Base-by-base conservation (phyloP, 2,797 vertebrate genomes). In the Syndactyla subalaris region DNA sequence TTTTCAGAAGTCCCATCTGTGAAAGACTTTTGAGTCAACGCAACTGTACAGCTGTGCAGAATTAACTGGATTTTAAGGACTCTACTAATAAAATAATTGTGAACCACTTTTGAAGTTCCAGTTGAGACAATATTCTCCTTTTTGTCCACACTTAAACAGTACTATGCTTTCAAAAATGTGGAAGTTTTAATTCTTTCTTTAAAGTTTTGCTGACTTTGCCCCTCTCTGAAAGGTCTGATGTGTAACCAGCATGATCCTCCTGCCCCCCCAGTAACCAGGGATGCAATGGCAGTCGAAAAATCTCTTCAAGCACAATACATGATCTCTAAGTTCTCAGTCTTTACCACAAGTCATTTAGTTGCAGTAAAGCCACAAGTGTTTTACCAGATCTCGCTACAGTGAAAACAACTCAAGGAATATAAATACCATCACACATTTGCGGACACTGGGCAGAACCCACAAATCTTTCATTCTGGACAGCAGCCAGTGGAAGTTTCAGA, bases 371-470 rank as follows among this genome's bases (percentile, higher is more conserved):
- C 89, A 90, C 76, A 97, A 96, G 57, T 9, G 5, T 95, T 97
- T 95, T 92, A 95, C 87, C 95, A 96, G 93, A 81, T 93, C 88
- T 79, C 80, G 57, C 75, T 82, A 82, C 73, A 93, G 92, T 74
- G 70, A 94, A 95, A 97, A 96, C 89, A 96, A 72, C 63, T 83
- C 74, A 70, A 68, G 81, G 83, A 81, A 91, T 93, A 93, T 90
- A 95, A 96, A 96, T 96, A 88, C 39, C 94, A 89, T 57, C 83
- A 91, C 85, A 92, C 91, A 87, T 95, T 95, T 83, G 88, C 75
- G 93, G 95, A 96, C 92, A 92, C 62, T 87, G 61, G 90, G 77
- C 87, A 96, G 75, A 90, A 93, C 49, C 45, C 85, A 96, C 94
- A 96, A 91, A 95, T 94, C 88, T 88, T 90, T 92, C 67, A 83